Evolutionary conservation across 2,113 vertebrate genomes (phyloP).

Genomic region (Rhinolophus ferrumequinum): DNA sequence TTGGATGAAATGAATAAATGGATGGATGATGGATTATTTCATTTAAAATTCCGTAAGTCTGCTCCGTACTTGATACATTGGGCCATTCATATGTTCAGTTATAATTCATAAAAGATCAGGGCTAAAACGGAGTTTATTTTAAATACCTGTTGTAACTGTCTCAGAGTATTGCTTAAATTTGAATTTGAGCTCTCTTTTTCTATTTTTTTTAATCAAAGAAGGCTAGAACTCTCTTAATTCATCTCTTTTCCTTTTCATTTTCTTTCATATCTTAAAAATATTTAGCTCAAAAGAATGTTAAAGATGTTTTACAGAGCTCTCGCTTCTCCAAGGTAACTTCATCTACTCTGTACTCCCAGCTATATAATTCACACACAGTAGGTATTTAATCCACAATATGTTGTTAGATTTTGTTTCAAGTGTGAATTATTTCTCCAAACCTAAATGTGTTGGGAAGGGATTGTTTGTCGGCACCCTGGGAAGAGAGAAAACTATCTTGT

Average conservation of each 20-base stretch:
- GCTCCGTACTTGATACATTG: not conserved
- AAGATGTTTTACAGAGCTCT: not conserved
- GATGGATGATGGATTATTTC: not conserved
- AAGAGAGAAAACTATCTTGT: slow-evolving; percentile 49
- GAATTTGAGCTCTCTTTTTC: slow-evolving; percentile 7
- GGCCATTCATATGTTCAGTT: not conserved
- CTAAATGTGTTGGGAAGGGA: not conserved
- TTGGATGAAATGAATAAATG: not conserved
- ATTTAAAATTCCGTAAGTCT: not conserved
- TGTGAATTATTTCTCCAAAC: slow-evolving; percentile 41
- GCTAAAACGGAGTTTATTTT: slow-evolving; percentile 20
- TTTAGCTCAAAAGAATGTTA: slow-evolving; percentile 20
- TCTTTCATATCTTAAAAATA: slow-evolving; percentile 28
- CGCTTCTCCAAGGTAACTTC: not conserved
- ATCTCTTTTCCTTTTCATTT: not conserved
- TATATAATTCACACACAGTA: slow-evolving; percentile 15
- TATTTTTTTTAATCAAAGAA: slow-evolving; percentile 9
- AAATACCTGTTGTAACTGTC: not conserved
- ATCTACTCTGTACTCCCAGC: not conserved
- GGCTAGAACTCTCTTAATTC: not conserved
- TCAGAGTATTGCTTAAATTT: slow-evolving; percentile 19
- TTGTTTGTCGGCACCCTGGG: slow-evolving; percentile 22
- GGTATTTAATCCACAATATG: not conserved
- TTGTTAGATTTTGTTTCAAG: slow-evolving; percentile 53
- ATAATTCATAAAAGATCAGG: not conserved